A percentile compares a stretch with the other conserved stretches of the same genome.
Evolutionary conservation across 2,797 vertebrate species (phyloP).

Genomic region (Gallinago nigripennis): DNA sequence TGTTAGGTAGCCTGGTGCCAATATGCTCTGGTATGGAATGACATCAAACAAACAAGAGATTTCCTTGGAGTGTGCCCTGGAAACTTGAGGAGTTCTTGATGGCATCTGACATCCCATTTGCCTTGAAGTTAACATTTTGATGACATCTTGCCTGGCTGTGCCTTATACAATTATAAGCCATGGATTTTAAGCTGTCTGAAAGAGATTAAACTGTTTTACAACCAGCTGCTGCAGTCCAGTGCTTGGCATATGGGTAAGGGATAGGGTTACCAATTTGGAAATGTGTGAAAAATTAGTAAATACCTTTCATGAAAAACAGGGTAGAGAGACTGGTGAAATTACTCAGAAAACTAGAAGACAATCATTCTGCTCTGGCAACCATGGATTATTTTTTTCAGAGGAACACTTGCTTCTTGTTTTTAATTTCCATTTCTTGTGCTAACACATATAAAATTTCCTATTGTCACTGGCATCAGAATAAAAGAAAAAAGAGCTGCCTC

Average conservation of each 20-base stretch:
- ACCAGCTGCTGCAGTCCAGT: constrained; percentile 18
- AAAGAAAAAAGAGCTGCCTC: neutral
- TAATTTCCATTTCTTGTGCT: neutral
- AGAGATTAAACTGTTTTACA: constrained; percentile 36
- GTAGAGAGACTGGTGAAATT: neutral
- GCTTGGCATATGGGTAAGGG: neutral
- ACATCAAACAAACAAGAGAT: neutral
- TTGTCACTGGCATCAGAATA: neutral
- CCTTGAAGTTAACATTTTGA: constrained; percentile 1
- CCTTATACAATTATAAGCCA: neutral
- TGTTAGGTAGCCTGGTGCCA: neutral
- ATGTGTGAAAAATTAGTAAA: neutral
- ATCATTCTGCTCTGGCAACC: neutral
- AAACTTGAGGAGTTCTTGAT: neutral
- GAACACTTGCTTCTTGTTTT: neutral
- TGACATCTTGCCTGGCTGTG: constrained; percentile 22
- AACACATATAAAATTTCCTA: neutral
- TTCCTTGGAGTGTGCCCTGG: constrained; percentile 21
- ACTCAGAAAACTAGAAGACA: neutral
- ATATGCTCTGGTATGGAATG: neutral
- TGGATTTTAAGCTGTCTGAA: constrained; percentile 16
- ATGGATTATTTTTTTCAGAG: neutral
- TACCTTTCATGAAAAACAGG: neutral
- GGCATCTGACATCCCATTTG: neutral
- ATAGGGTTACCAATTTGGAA: constrained; percentile 25